A percentile compares a stretch with the other conserved stretches of the same genome.
Evolutionary conservation across 2,797 vertebrate species (phyloP).

Genomic region (Phalanger gymnotis): DNA sequence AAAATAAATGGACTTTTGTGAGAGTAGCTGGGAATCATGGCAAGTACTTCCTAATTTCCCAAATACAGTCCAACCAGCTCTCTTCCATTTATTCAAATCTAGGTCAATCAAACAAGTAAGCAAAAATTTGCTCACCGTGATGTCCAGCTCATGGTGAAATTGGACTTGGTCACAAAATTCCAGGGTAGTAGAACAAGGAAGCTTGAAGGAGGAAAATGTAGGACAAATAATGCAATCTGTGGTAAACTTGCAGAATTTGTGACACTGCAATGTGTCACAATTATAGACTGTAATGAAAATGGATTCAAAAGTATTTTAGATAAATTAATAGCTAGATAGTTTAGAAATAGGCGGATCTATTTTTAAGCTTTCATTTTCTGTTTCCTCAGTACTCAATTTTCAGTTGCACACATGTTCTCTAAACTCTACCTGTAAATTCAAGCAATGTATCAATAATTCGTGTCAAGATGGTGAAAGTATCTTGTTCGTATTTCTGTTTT

Average conservation of each 20-base stretch:
- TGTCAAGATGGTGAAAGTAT: conserved; percentile 57
- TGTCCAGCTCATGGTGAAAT: not conserved
- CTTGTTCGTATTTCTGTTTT: conserved; percentile 72
- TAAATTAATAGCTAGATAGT: not conserved
- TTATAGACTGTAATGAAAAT: not conserved
- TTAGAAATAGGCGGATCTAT: not conserved
- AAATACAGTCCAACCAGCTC: not conserved
- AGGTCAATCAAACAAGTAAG: not conserved
- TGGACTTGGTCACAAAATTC: not conserved
- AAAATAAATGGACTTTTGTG: not conserved
- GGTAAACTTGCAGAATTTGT: conserved; percentile 6
- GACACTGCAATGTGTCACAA: not conserved
- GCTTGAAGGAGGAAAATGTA: conserved; percentile 7
- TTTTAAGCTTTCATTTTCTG: conserved; percentile 18
- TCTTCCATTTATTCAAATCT: not conserved
- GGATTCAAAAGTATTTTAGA: conserved; percentile 3
- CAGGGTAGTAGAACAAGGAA: not conserved
- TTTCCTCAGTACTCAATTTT: conserved; percentile 8
- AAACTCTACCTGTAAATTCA: conserved; percentile 30
- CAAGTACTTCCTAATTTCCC: not conserved
- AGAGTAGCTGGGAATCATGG: not conserved
- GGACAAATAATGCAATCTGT: not conserved
- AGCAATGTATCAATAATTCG: conserved; percentile 49
- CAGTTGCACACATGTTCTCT: not conserved
- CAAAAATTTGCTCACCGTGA: not conserved